phyloP scores from a whole-genome alignment of 2,888 invertebrate species.

The Melikaiella ostensackeni region DNA sequence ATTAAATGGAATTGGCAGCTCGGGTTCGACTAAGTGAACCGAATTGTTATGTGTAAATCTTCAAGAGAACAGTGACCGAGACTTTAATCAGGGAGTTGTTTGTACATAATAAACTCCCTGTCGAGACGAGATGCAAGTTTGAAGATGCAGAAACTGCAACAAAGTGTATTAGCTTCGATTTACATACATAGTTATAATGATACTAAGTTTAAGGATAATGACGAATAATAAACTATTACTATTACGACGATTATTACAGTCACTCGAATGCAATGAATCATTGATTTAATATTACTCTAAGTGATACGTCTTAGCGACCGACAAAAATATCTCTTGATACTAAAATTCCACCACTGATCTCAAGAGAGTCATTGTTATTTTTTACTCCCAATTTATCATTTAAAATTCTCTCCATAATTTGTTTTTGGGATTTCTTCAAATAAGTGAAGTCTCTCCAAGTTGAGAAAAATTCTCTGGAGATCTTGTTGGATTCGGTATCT shows the following conservation, averaged over 20 bases:
- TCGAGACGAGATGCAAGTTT: slow-evolving; percentile 4
- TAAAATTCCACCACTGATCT: slow-evolving; percentile 27
- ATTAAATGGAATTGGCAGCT: slow-evolving; percentile 31
- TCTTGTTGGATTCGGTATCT: slow-evolving; percentile 18
- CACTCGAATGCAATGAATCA: slow-evolving; percentile 49
- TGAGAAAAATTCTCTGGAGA: slow-evolving; percentile 7
- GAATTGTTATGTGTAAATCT: slow-evolving; percentile 16
- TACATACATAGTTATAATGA: slow-evolving; percentile 53
- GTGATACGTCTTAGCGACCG: slow-evolving; percentile 22
- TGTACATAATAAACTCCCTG: slow-evolving; percentile 34
- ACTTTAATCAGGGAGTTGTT: slow-evolving; percentile 18
- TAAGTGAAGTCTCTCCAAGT: background rate
- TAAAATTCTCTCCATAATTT: background rate
- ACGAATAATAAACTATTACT: slow-evolving; percentile 48
- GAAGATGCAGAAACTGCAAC: slow-evolving; percentile 17
- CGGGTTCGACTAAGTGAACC: slow-evolving; percentile 9
- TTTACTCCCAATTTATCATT: background rate
- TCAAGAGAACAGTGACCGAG: background rate
- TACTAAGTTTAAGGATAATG: slow-evolving; percentile 45
- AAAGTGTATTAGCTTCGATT: slow-evolving; percentile 50
- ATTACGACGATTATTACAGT: slow-evolving; percentile 45
- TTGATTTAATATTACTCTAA: slow-evolving; percentile 49
- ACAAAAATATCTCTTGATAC: slow-evolving; percentile 7
- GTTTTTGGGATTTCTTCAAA: background rate
- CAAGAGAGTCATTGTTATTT: background rate